These are phyloP conservation scores for Lathronympha strigana DNA, from an alignment of 2,888 invertebrate genomes.

Conservation along the genomic window DNA sequence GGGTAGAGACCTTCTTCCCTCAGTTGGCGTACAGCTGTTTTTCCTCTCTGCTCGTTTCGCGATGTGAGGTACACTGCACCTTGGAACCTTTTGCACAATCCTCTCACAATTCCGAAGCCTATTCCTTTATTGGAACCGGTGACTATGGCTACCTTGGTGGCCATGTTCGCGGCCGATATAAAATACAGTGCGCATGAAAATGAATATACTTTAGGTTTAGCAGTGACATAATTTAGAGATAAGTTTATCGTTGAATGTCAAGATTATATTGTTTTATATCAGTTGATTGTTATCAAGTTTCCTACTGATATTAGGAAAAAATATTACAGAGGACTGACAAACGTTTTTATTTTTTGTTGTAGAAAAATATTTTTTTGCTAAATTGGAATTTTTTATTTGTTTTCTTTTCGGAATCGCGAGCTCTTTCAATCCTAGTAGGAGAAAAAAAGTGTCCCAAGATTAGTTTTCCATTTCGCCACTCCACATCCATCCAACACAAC, in stretches of 20 bases:
- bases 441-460: too few species aligned
- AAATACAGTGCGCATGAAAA: conserved; percentile 2
- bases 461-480: too few species aligned
- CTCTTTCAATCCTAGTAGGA: too few species aligned
- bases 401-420: too few species aligned
- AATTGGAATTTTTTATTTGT: too few species aligned
- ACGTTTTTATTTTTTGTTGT: too few species aligned
- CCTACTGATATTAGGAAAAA: conserved; percentile 20
- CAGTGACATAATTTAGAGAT: conserved; percentile 16
- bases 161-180: conserved; percentile 13
- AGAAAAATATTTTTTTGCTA: too few species aligned
- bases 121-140: conserved; percentile 90
- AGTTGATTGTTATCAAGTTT: conserved; percentile 21
- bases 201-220: conserved; percentile 3
- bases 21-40: conserved; percentile 83
- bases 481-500: too few species aligned
- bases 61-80: conserved; percentile 90
- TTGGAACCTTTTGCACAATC: conserved; percentile 86
- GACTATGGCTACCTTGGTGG: conserved; percentile 78
- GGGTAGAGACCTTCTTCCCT: conserved; percentile 82
- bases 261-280: conserved; percentile 19
- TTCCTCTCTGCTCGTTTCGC: conserved; percentile 84
- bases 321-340: too few species aligned
- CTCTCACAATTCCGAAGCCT: conserved; percentile 87
- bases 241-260: conserved; percentile 22